A percentile compares a stretch with the other conserved stretches of the same genome.
Conservation (phyloP, 2,888 invertebrate genomes). For the Eupithecia insigniata region DNA sequence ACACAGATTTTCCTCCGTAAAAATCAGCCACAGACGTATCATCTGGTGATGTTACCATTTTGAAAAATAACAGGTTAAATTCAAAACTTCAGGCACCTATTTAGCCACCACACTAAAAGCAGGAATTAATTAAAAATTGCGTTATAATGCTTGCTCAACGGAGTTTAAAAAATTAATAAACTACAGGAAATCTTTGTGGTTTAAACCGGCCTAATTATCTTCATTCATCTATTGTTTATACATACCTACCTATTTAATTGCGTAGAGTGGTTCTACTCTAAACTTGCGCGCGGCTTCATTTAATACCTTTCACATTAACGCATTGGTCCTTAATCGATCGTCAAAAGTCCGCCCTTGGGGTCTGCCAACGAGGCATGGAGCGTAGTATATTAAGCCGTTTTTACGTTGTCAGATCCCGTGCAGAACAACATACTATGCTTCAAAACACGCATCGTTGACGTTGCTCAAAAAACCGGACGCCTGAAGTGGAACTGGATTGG, state of each 20-base stretch:
- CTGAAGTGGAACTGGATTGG: too few species aligned
- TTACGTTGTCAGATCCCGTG: too few species aligned
- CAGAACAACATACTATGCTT: too few species aligned
- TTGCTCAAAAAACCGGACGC: too few species aligned
- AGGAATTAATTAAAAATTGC: neutral
- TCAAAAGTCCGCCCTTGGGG: too few species aligned
- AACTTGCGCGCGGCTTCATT: neutral
- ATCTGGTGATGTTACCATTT: neutral
- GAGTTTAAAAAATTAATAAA: neutral
- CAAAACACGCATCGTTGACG: too few species aligned
- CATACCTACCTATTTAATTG: neutral
- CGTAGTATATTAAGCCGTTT: too few species aligned
- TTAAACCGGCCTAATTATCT: neutral
- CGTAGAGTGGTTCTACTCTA: neutral
- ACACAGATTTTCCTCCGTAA: constrained; percentile 19
- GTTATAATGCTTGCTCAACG: neutral
- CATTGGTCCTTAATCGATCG: too few species aligned
- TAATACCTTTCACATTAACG: too few species aligned
- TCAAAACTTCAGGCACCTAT: neutral
- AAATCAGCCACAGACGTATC: constrained; percentile 40
- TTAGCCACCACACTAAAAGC: too few species aligned
- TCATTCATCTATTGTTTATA: neutral
- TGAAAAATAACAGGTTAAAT: neutral
- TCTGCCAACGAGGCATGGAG: too few species aligned
- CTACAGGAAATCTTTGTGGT: neutral